Evolutionary conservation across 2,113 vertebrate genomes (phyloP).

Genomic region (Bothrops jararaca): DNA sequence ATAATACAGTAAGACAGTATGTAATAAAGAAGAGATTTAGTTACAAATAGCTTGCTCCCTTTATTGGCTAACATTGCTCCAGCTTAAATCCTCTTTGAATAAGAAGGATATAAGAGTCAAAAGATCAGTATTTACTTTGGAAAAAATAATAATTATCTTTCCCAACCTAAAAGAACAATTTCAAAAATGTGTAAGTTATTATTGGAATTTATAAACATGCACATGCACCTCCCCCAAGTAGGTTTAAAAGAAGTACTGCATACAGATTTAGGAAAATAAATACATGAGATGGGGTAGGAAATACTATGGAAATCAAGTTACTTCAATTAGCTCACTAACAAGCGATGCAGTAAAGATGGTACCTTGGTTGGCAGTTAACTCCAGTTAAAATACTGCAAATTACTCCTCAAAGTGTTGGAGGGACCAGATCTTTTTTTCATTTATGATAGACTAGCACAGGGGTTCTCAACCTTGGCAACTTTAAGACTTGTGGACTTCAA

Average conservation of each 20-base stretch:
- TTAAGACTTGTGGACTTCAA: no score
- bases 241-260: neutral
- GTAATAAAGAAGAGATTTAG: neutral
- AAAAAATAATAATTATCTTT: neutral
- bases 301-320: neutral
- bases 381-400: neutral
- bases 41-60: neutral
- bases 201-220: neutral
- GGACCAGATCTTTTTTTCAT: neutral
- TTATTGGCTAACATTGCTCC: neutral
- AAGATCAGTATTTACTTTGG: neutral
- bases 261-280: neutral
- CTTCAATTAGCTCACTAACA: neutral
- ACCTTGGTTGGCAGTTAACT: neutral
- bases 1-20: neutral
- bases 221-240: neutral
- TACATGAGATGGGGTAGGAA: neutral
- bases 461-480: no score
- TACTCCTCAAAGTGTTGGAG: neutral
- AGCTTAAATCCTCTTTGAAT: neutral
- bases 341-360: neutral
- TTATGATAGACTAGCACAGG: neutral
- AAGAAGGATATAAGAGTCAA: neutral
- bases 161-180: neutral
- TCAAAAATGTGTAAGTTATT: neutral